Conservation (phyloP, 2,113 vertebrate species). For the Gobiocypris rarus region DNA sequence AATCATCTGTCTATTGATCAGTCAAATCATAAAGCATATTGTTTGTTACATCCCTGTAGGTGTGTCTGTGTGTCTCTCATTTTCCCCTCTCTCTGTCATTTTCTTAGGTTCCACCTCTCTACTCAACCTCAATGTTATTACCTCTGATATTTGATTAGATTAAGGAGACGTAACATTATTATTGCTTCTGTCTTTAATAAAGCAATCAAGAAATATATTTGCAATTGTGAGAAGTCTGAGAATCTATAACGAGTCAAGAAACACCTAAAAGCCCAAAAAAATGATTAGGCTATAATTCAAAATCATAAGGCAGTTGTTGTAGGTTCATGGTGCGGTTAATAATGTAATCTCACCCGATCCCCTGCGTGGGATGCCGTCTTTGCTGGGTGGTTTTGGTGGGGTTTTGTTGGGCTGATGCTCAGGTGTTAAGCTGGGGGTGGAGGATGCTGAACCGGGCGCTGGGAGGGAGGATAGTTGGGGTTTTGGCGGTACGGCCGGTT, state of each 20-base stretch:
- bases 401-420: slow-evolving; percentile 87
- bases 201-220: too few relatives aligned
- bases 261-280: too few relatives aligned
- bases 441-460: slow-evolving; percentile 65
- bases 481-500: slow-evolving; percentile 72
- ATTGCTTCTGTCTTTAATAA: too few relatives aligned
- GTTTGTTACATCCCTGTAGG: too few relatives aligned
- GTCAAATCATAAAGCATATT: background rate
- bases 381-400: slow-evolving; percentile 83
- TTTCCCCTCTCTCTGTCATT: too few relatives aligned
- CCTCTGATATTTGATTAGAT: too few relatives aligned
- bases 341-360: slow-evolving; percentile 81
- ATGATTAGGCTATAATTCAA: background rate
- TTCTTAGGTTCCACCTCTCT: too few relatives aligned
- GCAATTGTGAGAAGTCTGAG: too few relatives aligned
- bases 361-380: slow-evolving; percentile 84
- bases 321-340: background rate
- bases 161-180: too few relatives aligned
- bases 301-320: background rate
- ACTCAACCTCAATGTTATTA: too few relatives aligned
- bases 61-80: too few relatives aligned
- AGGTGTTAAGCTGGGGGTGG: slow-evolving; percentile 70
- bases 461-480: slow-evolving; percentile 74
- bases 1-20: background rate
- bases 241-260: too few relatives aligned